Conservation (phyloP, 2,797 vertebrate genomes). For the Myripristis jacobus region DNA sequence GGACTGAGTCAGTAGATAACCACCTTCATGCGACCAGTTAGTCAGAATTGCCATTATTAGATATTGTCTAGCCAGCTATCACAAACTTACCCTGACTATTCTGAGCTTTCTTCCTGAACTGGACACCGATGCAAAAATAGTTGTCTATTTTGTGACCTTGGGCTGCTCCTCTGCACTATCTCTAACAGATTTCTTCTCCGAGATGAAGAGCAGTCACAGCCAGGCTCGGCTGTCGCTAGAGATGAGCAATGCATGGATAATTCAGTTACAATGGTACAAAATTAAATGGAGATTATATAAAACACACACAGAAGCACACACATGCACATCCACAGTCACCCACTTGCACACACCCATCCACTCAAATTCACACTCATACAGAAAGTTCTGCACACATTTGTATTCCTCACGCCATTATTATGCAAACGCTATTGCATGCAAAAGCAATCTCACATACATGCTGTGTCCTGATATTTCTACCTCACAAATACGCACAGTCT, state of each 20-base stretch:
- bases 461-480: constrained; percentile 19
- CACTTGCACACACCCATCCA: constrained; percentile 15
- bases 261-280: constrained; percentile 55
- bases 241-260: constrained; percentile 37
- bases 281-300: constrained; percentile 62
- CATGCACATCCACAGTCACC: constrained; percentile 23
- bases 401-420: constrained; percentile 20
- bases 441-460: constrained; percentile 10
- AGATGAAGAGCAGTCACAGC: neutral
- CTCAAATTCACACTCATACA: constrained; percentile 2
- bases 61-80: no score
- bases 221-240: constrained; percentile 8
- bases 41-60: no score
- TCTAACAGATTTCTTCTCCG: neutral
- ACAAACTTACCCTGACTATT: no score
- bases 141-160: neutral
- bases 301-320: constrained; percentile 28
- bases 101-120: no score
- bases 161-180: neutral
- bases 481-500: constrained; percentile 3
- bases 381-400: neutral
- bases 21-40: no score
- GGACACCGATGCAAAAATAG: no score
- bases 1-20: no score
- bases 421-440: constrained; percentile 12